Evolutionary conservation across 2,113 vertebrate species (phyloP), one percentile per base, ranked within the genome.

Genomic region (Mus pahari): DNA sequence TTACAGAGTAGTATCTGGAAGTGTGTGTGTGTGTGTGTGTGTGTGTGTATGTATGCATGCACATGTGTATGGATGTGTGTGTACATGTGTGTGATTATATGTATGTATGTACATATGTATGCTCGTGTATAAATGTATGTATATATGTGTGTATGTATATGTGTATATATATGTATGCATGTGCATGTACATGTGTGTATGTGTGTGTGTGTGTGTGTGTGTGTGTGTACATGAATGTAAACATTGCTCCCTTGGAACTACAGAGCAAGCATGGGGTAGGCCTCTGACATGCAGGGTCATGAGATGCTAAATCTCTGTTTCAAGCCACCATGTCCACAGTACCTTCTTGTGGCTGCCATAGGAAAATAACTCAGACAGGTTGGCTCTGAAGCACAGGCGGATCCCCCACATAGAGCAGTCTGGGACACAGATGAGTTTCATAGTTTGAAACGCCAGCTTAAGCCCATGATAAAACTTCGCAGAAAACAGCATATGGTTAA

Each of bases 91-190:
- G 19, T 53, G 24, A 12, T 5, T 5, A 26, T 33, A 3, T 79
- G 3, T 55, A 8, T 53, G 17, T 5, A 2, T 20, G 19, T 7
- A 19, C 16, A 5, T 50, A 7, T 53, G 14, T 31, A 7, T 7
- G 12, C 28, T 6, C 48, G 31, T 77, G 7, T 26, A 3, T 33
- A 0, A 33, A 5, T 33, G 4, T 11, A 9, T 55, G 33, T 53
- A 1, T 20, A 5, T 33, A 0, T 33, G 7, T 17, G 1, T 19
- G 0, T 50, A 3, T 11, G 1, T 50, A 17, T 53, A 2, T 20
- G 1, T 28, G 7, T 53, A 1, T 53, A 2, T 33, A 1, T 20
- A 4, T 20, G 9, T 78, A 19, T 31, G 8, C 33, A 1, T 31
- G 2, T 77, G 8, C 36, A 19, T 20, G 11, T 79, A 1, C 11